Evolutionary conservation across 2,888 invertebrate species (phyloP), one percentile per base, ranked within the genome.

Genomic region (Homarus gammarus): DNA sequence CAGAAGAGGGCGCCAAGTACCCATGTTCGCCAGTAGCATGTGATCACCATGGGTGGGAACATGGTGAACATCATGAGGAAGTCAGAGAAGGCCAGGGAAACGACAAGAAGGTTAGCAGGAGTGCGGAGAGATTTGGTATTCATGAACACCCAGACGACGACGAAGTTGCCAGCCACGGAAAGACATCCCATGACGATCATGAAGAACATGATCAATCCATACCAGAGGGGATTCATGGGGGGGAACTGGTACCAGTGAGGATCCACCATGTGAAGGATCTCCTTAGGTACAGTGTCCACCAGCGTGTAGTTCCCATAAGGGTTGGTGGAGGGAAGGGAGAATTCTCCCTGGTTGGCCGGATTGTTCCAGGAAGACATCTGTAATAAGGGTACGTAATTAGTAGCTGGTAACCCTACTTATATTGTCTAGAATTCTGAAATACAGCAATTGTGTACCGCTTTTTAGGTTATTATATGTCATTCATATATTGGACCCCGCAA

Each of bases 1-100:
- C 94, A 94, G 73, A 93, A 93, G 73, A 93, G 91, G 22, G 93
- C 93, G 73, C 93, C 93, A 38, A 93, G 89, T 40, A 93, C 93
- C 94, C 94, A 94, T n/a, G 93, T 93, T 82, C 93, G 93, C 85
- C 94, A 93, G 92, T 94, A 94, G 18, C 94, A 94, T 90, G 93
- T 94, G 90, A 94, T 93, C 33, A 93, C 92, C 85, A 93, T 94
- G 92, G 94, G 94, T 33, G 93, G 92, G 73, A 91, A 91, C 92
- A 92, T 91, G 79, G 82, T 83, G 82, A 89, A 78, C 92, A 92
- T 92, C 92, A 92, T 92, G 5, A 92, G 92, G 90, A 93, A 92
- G 90, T 94, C 94, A 83, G 93, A 93, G 73, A 93, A 84, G 33
- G 94, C 93, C 84, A 94, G 92, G 90, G 93, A 93, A 18, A 94